These are phyloP conservation scores for Gymnodraco acuticeps DNA, from an alignment of 2,797 vertebrate species.

Conservation along the genomic window DNA sequence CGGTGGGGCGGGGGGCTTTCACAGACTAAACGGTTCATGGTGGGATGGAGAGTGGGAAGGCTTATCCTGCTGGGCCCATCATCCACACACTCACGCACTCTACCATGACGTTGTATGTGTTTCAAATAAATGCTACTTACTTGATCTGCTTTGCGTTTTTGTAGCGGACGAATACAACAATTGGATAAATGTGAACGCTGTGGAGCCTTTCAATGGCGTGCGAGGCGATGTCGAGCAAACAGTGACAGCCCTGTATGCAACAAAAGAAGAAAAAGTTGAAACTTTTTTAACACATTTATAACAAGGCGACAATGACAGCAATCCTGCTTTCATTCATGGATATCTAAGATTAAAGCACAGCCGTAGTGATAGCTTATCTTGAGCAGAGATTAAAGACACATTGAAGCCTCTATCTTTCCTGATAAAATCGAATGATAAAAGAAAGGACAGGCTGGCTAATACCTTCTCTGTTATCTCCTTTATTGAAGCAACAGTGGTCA, in stretches of 20 bases:
- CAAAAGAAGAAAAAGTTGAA: conserved; percentile 15
- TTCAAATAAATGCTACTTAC: conserved; percentile 82
- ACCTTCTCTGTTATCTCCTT: conserved; percentile 98
- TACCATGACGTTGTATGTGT: not conserved
- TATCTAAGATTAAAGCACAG: conserved; percentile 17
- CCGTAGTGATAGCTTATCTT: conserved; percentile 35
- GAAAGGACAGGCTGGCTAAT: conserved; percentile 18
- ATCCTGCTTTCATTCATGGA: not conserved
- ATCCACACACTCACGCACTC: not conserved
- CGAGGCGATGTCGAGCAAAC: conserved; percentile 95
- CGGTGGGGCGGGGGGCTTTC: conserved; percentile 21
- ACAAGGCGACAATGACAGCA: not conserved
- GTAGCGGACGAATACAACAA: conserved; percentile 97
- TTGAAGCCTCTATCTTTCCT: conserved; percentile 26
- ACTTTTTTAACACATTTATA: not conserved
- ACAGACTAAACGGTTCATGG: conserved; percentile 44
- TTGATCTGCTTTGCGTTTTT: conserved; percentile 99
- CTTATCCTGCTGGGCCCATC: conserved; percentile 46
- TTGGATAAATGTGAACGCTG: conserved; percentile 96
- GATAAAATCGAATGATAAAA: conserved; percentile 40
- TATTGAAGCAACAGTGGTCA: conserved; percentile 97
- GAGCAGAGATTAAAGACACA: conserved; percentile 47
- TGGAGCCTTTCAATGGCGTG: conserved; percentile 97
- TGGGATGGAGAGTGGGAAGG: conserved; percentile 44
- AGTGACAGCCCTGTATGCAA: conserved; percentile 92